These are phyloP conservation scores for Pteromalus puparum DNA, from an alignment of 1,140 invertebrate species.

Conservation along the genomic window DNA sequence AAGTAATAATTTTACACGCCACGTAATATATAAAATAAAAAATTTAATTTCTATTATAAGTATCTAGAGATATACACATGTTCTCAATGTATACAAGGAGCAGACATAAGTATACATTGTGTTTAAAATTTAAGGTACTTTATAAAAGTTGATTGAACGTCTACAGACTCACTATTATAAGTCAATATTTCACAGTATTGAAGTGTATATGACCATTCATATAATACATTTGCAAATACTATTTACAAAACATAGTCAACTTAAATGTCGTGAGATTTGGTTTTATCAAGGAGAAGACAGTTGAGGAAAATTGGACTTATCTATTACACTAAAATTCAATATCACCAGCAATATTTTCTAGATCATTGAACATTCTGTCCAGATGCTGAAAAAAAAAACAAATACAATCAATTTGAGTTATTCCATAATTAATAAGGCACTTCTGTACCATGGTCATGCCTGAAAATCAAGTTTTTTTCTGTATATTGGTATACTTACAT, in stretches of 20 bases:
- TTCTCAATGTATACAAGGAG: constrained; percentile 28
- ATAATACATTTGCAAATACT: constrained; percentile 51
- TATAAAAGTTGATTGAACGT: constrained; percentile 47
- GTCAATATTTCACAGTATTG: constrained; percentile 40
- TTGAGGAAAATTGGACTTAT: constrained; percentile 10
- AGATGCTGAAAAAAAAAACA: constrained; percentile 66
- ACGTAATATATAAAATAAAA: constrained; percentile 60
- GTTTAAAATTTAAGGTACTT: constrained; percentile 49
- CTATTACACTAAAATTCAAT: constrained; percentile 56
- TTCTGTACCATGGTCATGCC: no score
- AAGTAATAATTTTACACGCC: constrained; percentile 1
- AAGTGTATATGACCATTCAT: constrained; percentile 39
- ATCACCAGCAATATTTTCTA: constrained; percentile 68
- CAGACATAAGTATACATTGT: constrained; percentile 44
- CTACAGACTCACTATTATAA: constrained; percentile 39
- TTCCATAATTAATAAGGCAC: constrained; percentile 12
- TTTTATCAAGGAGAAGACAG: constrained; percentile 25
- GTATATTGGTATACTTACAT: constrained; percentile 53
- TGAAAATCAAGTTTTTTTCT: neutral
- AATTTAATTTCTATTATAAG: constrained; percentile 52
- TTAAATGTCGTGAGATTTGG: constrained; percentile 51
- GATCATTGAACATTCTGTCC: constrained; percentile 70
- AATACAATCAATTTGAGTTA: constrained; percentile 43
- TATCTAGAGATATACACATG: constrained; percentile 46
- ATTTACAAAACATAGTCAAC: constrained; percentile 60